Percentiles rank a stretch among this genome's conserved stretches.
Evolutionary conservation across 1,140 invertebrate genomes (phyloP).

Genomic region (Hirudo medicinalis): DNA sequence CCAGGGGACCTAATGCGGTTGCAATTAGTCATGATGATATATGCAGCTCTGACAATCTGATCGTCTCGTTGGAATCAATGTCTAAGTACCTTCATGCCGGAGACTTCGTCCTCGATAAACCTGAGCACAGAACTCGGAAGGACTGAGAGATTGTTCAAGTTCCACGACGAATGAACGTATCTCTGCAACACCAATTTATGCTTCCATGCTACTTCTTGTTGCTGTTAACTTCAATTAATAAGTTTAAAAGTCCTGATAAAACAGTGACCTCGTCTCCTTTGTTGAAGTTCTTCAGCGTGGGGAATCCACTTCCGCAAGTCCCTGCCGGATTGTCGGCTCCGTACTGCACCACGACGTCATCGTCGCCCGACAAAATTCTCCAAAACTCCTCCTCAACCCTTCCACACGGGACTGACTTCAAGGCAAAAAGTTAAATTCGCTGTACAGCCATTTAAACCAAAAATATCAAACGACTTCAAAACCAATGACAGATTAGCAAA

Average conservation of each 20-base stretch:
- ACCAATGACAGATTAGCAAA: background rate
- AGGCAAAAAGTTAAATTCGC: background rate
- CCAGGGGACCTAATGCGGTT: constrained; percentile 55
- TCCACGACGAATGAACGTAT: constrained; percentile 52
- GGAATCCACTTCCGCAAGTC: constrained; percentile 96
- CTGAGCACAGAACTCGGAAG: constrained; percentile 81
- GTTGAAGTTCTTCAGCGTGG: constrained; percentile 58
- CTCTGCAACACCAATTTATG: background rate
- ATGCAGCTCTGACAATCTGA: background rate
- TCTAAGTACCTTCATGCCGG: constrained; percentile 59
- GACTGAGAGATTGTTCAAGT: constrained; percentile 90
- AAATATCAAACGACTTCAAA: background rate
- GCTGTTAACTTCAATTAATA: no score
- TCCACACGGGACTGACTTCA: constrained; percentile 34
- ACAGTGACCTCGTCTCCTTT: background rate
- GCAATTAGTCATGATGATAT: background rate
- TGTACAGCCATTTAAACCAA: background rate
- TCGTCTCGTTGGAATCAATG: background rate
- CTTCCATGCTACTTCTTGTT: no score
- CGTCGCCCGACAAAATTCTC: constrained; percentile 90
- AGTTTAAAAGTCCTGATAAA: no score
- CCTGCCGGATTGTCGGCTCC: constrained; percentile 95
- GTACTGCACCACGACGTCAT: constrained; percentile 94
- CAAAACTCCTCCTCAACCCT: constrained; percentile 94
- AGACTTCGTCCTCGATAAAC: constrained; percentile 94